Evolutionary conservation across 2,888 invertebrate genomes (phyloP).

Genomic region (Drosophila pseudotakahashii): DNA sequence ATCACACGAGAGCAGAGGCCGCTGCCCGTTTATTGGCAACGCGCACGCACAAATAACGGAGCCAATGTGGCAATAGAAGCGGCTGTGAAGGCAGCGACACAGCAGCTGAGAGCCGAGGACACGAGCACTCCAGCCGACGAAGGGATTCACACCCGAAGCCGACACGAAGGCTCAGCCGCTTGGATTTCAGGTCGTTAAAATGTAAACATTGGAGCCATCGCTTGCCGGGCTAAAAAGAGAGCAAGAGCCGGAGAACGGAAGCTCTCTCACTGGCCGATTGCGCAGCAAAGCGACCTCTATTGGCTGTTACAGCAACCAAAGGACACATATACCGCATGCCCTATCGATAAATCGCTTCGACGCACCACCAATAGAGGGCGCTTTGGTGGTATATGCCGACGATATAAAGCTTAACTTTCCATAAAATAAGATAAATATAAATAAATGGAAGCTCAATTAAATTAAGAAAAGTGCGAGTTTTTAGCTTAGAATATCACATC

Average conservation of each 20-base stretch:
- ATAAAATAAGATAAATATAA: neutral
- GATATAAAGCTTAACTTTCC: neutral
- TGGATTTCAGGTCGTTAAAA: constrained; percentile 35
- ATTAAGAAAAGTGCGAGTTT: too few species aligned
- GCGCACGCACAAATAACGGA: constrained; percentile 73
- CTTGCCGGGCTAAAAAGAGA: constrained; percentile 16
- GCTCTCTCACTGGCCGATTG: neutral
- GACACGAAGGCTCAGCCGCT: constrained; percentile 1
- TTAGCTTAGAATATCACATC: too few species aligned
- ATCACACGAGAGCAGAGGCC: constrained; percentile 69
- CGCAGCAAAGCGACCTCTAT: constrained; percentile 14
- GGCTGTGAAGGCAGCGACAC: constrained; percentile 22
- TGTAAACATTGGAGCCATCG: constrained; percentile 42
- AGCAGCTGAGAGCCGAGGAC: constrained; percentile 37
- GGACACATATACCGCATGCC: neutral
- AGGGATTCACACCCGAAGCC: neutral
- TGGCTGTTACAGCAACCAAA: neutral
- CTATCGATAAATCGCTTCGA: neutral
- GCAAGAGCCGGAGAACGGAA: neutral
- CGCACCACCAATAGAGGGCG: constrained; percentile 1
- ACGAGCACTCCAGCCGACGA: constrained; percentile 1
- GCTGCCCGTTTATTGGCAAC: constrained; percentile 76
- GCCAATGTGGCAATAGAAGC: constrained; percentile 41
- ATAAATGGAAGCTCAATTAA: too few species aligned
- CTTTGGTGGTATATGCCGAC: neutral